Percentiles rank a stretch among this genome's conserved stretches.
These are phyloP conservation scores for Drosophila guanche DNA, from an alignment of 1,140 invertebrate genomes.

Conservation along the genomic window DNA sequence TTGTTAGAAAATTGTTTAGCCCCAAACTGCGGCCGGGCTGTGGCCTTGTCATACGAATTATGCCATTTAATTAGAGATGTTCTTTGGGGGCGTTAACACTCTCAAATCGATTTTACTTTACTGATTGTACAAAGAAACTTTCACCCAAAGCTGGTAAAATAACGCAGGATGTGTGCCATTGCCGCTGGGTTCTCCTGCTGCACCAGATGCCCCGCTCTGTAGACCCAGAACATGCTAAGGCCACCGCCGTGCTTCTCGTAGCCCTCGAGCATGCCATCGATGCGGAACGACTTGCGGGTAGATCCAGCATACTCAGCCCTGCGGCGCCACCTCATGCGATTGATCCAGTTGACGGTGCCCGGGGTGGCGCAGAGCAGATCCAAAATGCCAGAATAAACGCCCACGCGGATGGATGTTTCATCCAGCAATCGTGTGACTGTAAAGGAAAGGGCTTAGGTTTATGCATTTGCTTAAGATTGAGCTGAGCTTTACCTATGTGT, in stretches of 20 bases:
- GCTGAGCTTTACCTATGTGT: constrained; percentile 85
- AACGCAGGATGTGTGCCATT: constrained; percentile 68
- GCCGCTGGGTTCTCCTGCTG: constrained; percentile 79
- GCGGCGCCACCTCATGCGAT: constrained; percentile 87
- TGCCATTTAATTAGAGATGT: constrained; percentile 26
- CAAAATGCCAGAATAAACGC: constrained; percentile 84
- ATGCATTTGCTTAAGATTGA: no score
- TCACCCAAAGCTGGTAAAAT: constrained; percentile 62
- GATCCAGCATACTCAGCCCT: constrained; percentile 85
- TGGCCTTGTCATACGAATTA: constrained; percentile 44
- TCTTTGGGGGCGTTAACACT: neutral
- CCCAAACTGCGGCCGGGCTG: constrained; percentile 9
- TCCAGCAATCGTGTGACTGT: constrained; percentile 89
- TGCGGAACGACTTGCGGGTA: constrained; percentile 84
- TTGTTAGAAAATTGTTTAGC: constrained; percentile 67
- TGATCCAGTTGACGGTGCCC: constrained; percentile 89
- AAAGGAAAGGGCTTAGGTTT: no score
- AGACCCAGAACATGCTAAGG: constrained; percentile 90
- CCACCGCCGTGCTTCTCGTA: constrained; percentile 87
- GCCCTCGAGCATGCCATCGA: constrained; percentile 86
- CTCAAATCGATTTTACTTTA: neutral
- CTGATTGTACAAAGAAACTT: neutral
- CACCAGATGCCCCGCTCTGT: constrained; percentile 87
- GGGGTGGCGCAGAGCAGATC: constrained; percentile 90
- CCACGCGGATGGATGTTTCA: constrained; percentile 85